Conservation (phyloP, 2,888 invertebrate species). For the Strigamia maritima region DNA sequence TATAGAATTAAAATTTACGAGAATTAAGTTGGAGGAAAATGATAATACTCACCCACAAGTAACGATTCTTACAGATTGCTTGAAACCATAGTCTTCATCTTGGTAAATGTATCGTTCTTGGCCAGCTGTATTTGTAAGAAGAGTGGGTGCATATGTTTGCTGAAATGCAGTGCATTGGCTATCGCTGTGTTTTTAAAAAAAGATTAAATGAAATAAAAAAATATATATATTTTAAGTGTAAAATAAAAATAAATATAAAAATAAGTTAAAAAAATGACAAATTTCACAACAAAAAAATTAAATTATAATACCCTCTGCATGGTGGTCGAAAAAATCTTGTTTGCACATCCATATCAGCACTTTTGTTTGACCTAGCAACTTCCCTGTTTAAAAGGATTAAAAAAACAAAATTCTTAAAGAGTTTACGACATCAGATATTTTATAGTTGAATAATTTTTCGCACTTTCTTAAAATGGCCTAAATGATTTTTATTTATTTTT, state of each 20-base stretch:
- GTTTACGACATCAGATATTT: too few relatives aligned
- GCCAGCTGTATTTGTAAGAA: slow-evolving; percentile 10
- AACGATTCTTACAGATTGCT: slow-evolving; percentile 15
- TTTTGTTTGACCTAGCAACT: slow-evolving; percentile 5
- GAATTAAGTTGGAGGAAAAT: background rate
- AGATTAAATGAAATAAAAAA: too few relatives aligned
- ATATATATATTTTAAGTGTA: background rate
- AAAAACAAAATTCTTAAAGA: too few relatives aligned
- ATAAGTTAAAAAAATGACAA: too few relatives aligned
- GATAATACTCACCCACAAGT: slow-evolving; percentile 11
- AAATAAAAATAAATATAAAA: background rate
- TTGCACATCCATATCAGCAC: background rate
- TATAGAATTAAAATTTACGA: background rate
- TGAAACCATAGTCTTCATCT: slow-evolving; percentile 35
- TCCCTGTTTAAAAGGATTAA: background rate
- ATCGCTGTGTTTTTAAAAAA: background rate
- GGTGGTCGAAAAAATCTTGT: slow-evolving; percentile 32
- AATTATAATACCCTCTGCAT: slow-evolving; percentile 28
- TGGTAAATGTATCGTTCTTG: slow-evolving; percentile 36
- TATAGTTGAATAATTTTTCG: too few relatives aligned
- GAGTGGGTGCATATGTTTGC: slow-evolving; percentile 24
- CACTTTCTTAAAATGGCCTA: too few relatives aligned
- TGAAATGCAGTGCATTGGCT: slow-evolving; percentile 33
- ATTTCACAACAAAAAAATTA: too few relatives aligned
- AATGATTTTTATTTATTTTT: too few relatives aligned